These are phyloP conservation scores for Oplegnathus fasciatus DNA, from an alignment of 2,113 vertebrate species.

Conservation along the genomic window DNA sequence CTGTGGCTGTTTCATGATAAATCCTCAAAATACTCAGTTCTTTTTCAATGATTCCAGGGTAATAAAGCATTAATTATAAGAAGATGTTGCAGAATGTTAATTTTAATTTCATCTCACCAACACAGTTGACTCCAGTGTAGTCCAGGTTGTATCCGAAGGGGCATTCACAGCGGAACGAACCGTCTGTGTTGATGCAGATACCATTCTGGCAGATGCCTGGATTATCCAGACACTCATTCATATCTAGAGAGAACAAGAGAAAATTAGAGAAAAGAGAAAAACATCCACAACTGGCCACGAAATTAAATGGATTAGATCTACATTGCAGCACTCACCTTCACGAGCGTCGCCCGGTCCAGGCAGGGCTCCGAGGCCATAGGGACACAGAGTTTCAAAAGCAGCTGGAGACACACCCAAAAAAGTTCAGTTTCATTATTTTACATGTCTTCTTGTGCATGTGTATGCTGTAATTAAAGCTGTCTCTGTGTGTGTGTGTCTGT, in stretches of 20 bases:
- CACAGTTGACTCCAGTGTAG: slow-evolving; percentile 91
- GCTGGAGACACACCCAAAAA: slow-evolving; percentile 76
- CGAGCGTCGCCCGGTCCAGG: slow-evolving; percentile 86
- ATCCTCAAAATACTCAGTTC: not conserved
- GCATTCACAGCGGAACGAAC: slow-evolving; percentile 96
- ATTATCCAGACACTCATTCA: slow-evolving; percentile 93
- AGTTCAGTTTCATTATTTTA: slow-evolving; percentile 20
- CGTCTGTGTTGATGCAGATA: slow-evolving; percentile 93
- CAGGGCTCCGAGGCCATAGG: slow-evolving; percentile 90
- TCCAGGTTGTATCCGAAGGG: slow-evolving; percentile 95
- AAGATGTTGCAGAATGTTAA: not conserved
- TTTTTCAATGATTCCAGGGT: not conserved
- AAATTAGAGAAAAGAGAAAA: not conserved
- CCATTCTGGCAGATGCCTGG: slow-evolving; percentile 91
- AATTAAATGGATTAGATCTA: not conserved
- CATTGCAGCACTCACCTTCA: slow-evolving; percentile 86
- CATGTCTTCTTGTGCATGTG: not conserved
- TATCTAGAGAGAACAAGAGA: slow-evolving; percentile 80
- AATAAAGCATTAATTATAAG: not conserved
- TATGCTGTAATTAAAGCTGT: slow-evolving; percentile 4
- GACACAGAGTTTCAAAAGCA: slow-evolving; percentile 89
- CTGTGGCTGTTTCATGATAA: not conserved
- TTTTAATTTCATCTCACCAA: slow-evolving; percentile 84
- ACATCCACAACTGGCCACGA: too few relatives aligned
- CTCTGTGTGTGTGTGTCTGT: slow-evolving; percentile 4